Conservation (phyloP, 92 coral and sea anemone species). For the Zoanthus sociatus region DNA sequence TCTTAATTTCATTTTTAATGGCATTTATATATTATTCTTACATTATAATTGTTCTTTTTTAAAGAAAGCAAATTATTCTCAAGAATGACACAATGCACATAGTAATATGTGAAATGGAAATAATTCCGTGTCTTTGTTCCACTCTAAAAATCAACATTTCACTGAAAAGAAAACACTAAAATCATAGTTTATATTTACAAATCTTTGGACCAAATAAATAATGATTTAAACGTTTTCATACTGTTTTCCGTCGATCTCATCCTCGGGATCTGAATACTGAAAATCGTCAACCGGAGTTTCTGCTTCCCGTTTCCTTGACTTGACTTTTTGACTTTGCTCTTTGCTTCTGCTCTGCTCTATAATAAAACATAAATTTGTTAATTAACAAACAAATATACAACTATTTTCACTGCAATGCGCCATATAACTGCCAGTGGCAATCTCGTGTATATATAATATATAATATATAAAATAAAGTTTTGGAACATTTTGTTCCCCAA, state of each 20-base stretch:
- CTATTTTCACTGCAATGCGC: neutral
- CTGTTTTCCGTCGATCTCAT: constrained; percentile 54
- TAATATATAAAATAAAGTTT: too few relatives aligned
- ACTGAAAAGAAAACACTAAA: too few relatives aligned
- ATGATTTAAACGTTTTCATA: constrained; percentile 4
- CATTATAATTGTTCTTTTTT: too few relatives aligned
- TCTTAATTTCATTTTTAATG: neutral
- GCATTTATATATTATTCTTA: neutral
- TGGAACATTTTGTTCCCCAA: too few relatives aligned
- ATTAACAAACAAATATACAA: neutral
- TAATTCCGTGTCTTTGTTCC: too few relatives aligned
- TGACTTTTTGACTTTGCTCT: constrained; percentile 30
- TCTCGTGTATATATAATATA: too few relatives aligned
- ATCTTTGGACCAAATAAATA: neutral
- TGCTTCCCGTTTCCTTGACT: constrained; percentile 56
- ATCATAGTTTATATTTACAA: neutral
- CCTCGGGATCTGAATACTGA: constrained; percentile 68
- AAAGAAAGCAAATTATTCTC: neutral
- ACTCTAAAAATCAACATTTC: too few relatives aligned
- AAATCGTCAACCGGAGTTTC: constrained; percentile 60
- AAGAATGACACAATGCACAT: too few relatives aligned
- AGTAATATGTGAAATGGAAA: too few relatives aligned
- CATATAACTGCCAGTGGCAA: too few relatives aligned
- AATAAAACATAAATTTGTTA: neutral
- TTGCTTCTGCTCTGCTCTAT: neutral